Base-by-base conservation (phyloP, 2,888 invertebrate species). In the Vesta saturnalis region DNA sequence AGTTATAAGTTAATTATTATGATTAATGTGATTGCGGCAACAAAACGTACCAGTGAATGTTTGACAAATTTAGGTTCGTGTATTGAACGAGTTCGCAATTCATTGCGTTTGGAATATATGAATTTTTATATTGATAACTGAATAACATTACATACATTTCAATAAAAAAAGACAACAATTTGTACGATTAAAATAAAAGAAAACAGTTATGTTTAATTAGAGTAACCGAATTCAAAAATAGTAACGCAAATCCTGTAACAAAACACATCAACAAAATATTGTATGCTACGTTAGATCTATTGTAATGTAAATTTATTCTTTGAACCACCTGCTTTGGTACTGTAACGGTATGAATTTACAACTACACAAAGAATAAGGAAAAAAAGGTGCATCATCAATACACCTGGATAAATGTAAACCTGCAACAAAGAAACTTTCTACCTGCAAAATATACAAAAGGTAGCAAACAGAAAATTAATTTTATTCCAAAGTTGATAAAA, bases 291-390 rank as follows among this genome's bases (percentile, higher is more conserved):
- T 39, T 66, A 49, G 49, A 22, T 19, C 57, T 57, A 49, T 66
- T 66, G 56, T 56, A n/a, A 60, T 61, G 66, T 14, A 66, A 66
- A 66, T 61, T 19, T 49, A 64, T 57, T 66, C 57, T 54, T 35
- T 23, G 8, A 35, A 30, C 30, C 66, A 66, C 66, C 66, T 66
- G 66, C 21, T 61, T 61, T 15, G 18, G 30, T 22, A 18, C 22
- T 16, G 22, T 66, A 66, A 66, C 66, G 66, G 66, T 66, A 61
- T 18, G 64, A 61, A 65, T 47, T 56, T 63, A 55, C 62, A 61
- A 61, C 23, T 57, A 57, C 66, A 66, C 66, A 66, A 66, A 61
- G 57, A 47, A 39, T 55, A 55, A 30, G 58, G 16, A 57, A 49
- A 64, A 39, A 39, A 58, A 64, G 64, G 64, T 64, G 64, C 64